phyloP scores from a whole-genome alignment of 92 coral and sea anemone genomes.

The Epizoanthus ramosus region DNA sequence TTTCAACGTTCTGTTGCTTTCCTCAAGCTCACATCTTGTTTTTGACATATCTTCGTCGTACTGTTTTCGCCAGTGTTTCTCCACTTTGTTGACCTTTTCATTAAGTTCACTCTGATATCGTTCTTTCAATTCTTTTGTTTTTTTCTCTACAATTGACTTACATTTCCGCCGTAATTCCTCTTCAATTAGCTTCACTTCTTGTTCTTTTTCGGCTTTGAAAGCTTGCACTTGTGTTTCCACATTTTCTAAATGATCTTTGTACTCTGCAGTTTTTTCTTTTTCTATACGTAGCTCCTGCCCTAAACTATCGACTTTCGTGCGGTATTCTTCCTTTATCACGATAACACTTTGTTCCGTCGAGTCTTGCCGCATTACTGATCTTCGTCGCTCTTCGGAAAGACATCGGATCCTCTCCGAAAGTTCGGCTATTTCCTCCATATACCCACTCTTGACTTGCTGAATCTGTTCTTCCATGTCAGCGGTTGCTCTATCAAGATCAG shows the following conservation, averaged over 20 bases:
- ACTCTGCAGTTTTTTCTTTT: slow-evolving; percentile 74
- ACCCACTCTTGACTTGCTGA: slow-evolving; percentile 79
- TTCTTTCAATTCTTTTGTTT: slow-evolving; percentile 86
- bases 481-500: slow-evolving; percentile 89
- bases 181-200: slow-evolving; percentile 80
- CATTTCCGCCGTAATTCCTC: slow-evolving; percentile 86
- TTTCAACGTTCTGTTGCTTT: slow-evolving; percentile 86
- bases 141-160: slow-evolving; percentile 78
- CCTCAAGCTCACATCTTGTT: slow-evolving; percentile 85
- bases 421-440: slow-evolving; percentile 85
- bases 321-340: slow-evolving; percentile 84
- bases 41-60: slow-evolving; percentile 87
- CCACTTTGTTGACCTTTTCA: slow-evolving; percentile 87
- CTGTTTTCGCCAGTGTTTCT: slow-evolving; percentile 76
- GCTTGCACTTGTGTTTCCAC: slow-evolving; percentile 89
- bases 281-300: slow-evolving; percentile 84
- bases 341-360: slow-evolving; percentile 83
- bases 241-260: slow-evolving; percentile 71
- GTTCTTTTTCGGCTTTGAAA: slow-evolving; percentile 81
- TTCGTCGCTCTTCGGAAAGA: slow-evolving; percentile 83
- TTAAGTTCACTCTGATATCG: slow-evolving; percentile 90
- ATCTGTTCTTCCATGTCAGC: slow-evolving; percentile 98
- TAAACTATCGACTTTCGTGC: slow-evolving; percentile 74
- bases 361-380: slow-evolving; percentile 88
- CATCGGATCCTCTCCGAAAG: slow-evolving; percentile 74